phyloP scores from a whole-genome alignment of 2,113 vertebrate genomes.

The Orcinus orca region DNA sequence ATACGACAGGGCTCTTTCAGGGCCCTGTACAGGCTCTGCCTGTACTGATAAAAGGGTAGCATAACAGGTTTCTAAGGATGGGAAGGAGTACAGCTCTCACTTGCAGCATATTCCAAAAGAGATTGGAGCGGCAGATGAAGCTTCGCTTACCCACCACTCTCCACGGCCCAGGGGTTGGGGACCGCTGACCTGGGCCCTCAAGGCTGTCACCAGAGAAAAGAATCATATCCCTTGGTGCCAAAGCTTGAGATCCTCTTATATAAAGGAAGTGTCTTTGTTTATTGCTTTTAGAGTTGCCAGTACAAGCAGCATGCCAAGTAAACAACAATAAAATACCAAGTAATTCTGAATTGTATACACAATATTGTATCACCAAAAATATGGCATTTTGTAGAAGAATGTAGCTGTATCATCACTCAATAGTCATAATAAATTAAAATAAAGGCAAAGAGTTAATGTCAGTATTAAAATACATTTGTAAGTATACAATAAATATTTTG shows the following conservation, averaged over 20 bases:
- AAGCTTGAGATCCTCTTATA: neutral
- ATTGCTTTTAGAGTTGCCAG: neutral
- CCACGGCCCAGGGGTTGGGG: too few species aligned
- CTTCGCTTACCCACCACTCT: too few species aligned
- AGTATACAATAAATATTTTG: neutral
- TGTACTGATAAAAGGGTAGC: neutral
- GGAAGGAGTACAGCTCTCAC: neutral
- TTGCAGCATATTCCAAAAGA: neutral
- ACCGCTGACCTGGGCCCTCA: too few species aligned
- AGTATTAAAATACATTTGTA: neutral
- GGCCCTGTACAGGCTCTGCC: neutral
- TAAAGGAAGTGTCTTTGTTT: neutral
- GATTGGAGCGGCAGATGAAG: too few species aligned
- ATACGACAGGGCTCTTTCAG: neutral
- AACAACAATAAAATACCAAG: neutral
- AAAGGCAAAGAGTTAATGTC: neutral
- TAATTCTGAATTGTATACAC: neutral
- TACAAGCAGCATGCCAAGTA: neutral
- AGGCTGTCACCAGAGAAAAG: neutral
- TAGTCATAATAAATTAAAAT: neutral
- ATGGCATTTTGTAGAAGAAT: neutral
- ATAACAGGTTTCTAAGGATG: neutral
- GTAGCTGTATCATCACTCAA: neutral
- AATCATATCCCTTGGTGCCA: neutral
- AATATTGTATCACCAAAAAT: neutral